Evolutionary conservation across 2,113 vertebrate species (phyloP), one percentile per base, ranked within the genome.

Genomic region (Gavia stellata): DNA sequence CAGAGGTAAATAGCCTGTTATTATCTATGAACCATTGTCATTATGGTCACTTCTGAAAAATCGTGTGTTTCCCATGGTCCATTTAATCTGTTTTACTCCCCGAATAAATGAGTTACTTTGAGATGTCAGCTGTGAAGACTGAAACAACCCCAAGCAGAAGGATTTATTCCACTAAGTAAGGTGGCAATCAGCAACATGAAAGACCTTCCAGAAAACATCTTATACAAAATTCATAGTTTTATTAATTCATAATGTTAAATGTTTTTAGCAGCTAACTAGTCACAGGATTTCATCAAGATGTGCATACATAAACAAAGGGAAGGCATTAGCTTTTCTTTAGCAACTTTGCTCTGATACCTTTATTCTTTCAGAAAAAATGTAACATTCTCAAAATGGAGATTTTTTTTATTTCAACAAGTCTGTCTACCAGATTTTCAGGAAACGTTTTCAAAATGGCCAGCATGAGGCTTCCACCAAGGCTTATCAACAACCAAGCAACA

Each of bases 41-140:
- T 95, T 96, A 95, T 56, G 83, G 85, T 91, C 86, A 91, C 74
- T 97, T 95, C 72, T 95, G 91, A 95, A 90, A 96, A 88, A 90
- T 89, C 86, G 42, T 94, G 78, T 68, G 78, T 91, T 95, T 94
- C 92, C 72, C n/a, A 85, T 78, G 86, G 89, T 92, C 96, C 94
- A 95, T 97, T 96, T 93, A 97, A 91, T 95, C 81, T 90, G 44
- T 85, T 97, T 94, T 90, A 92, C 70, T 38, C 42, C 36, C 59
- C 10, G 7, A 72, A 95, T 96, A 96, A 96, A 94, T 78, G 71
- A 82, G 56, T 38, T 87, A 16, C 74, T 94, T 75, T 92, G 75
- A 93, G 58, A 85, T 88, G 63, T 71, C 93, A 81, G 70, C 90
- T 88, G 38, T 24, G 62, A 68, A 94, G 63, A 75, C 67, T 65